Percentiles rank a stretch among this genome's conserved stretches.
phyloP scores from a whole-genome alignment of 2,888 invertebrate genomes.

The Erebia ligea region DNA sequence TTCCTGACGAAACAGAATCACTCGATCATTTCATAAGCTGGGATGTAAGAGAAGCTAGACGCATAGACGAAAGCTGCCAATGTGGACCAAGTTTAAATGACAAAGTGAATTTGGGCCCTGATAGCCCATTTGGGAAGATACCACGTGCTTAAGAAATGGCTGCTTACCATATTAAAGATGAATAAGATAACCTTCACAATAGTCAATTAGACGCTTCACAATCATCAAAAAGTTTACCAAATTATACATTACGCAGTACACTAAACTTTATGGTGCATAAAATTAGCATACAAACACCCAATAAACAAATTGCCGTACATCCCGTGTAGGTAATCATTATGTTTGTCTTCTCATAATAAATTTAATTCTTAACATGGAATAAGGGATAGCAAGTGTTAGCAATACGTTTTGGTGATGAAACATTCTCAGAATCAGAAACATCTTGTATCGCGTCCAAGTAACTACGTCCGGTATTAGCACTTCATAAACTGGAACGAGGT shows the following conservation, averaged over 20 bases:
- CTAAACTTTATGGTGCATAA: constrained; percentile 16
- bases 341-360: constrained; percentile 25
- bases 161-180: neutral
- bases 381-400: constrained; percentile 33
- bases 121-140: neutral
- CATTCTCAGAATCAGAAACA: constrained; percentile 39
- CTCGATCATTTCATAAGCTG: too few species aligned
- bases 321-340: constrained; percentile 13
- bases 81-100: neutral
- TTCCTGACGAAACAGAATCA: too few species aligned
- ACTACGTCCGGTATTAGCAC: constrained; percentile 38
- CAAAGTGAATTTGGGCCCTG: neutral
- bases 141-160: neutral
- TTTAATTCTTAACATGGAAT: constrained; percentile 28
- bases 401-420: constrained; percentile 38
- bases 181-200: constrained; percentile 1
- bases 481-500: constrained; percentile 34
- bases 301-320: constrained; percentile 24
- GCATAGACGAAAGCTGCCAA: neutral
- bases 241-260: constrained; percentile 3
- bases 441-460: constrained; percentile 37
- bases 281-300: constrained; percentile 21
- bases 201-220: neutral
- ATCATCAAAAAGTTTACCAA: constrained; percentile 10
- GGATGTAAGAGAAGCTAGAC: too few species aligned